These are phyloP conservation scores for Bacillus rossius DNA, from an alignment of 1,140 invertebrate genomes.

Conservation along the genomic window DNA sequence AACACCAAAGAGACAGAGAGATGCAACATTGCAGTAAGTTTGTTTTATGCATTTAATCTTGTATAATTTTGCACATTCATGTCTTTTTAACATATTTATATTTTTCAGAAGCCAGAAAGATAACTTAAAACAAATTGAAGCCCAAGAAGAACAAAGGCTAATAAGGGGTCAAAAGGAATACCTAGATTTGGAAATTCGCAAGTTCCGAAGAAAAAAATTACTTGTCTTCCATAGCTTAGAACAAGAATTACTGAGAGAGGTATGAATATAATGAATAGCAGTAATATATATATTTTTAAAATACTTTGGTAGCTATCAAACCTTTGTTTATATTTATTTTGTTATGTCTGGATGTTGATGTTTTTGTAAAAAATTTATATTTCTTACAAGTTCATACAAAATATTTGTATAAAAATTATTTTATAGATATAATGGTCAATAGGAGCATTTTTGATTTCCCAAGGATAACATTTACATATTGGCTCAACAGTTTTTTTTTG, in stretches of 20 bases:
- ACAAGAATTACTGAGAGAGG: slow-evolving; percentile 86
- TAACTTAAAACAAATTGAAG: slow-evolving; percentile 84
- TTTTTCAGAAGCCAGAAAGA: slow-evolving; percentile 76
- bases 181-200: slow-evolving; percentile 86
- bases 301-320: no score
- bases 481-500: no score
- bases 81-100: not conserved
- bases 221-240: slow-evolving; percentile 82
- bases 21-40: slow-evolving; percentile 77
- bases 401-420: no score
- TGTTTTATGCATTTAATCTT: not conserved
- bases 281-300: no score
- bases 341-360: no score
- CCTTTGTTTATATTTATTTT: no score
- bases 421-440: no score
- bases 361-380: no score
- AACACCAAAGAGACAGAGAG: slow-evolving; percentile 87
- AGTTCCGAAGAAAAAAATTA: slow-evolving; percentile 88
- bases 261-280: no score
- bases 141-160: slow-evolving; percentile 82
- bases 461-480: no score
- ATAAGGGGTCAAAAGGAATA: slow-evolving; percentile 85
- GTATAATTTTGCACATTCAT: not conserved
- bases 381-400: no score
- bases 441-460: no score